Base-by-base conservation (phyloP, 2,113 vertebrate species). In the Neodon shergylaensis region DNA sequence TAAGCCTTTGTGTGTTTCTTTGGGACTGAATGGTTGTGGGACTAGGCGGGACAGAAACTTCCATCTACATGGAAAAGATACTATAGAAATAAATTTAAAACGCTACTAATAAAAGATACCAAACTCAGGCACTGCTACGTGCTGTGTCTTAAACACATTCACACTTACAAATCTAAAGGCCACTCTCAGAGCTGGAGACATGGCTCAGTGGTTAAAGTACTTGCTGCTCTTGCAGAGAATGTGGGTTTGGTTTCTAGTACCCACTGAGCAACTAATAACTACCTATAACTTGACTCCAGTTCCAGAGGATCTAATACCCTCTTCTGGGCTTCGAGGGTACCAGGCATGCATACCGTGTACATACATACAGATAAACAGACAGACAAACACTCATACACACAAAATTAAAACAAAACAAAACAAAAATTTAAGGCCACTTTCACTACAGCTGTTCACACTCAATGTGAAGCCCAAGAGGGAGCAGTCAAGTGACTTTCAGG, bases 391-490 rank as follows among this genome's bases (percentile, higher is more conserved):
- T 17, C 79, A 61, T 39, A 36, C 7, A 52, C 47, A 79, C 52
- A 9, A 79, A 79, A 78, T 78, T 33, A 78, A 78, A 33, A 49
- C 44, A 77, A 78, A 81, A 44, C 22, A 77, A 81, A 81, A 44
- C 22, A 77, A 81, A 44, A 79, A 54, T 7, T 9, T 42, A 63
- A 83, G 24, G 58, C 17, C 88, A 73, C 22, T 73, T 52, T 28
- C 21, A 39, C 2, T 36, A 24, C 0, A 1, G 61, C 42, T 52
- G 1, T 7, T 33, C 88, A 42, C 2, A 58, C 28, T 11, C 17
- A 16, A 3, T 0, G 4, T 0, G 5, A 36, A 49, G 26, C n/a
- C 42, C 47, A 3, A 33, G 28, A 49, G 47, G n/a, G 12, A 12
- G 44, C 19, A 7, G 9, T 22, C 63, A 47, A 42, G 12, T 28